These are phyloP conservation scores for Prolemur simus DNA, from an alignment of 2,113 vertebrate species.

Conservation along the genomic window DNA sequence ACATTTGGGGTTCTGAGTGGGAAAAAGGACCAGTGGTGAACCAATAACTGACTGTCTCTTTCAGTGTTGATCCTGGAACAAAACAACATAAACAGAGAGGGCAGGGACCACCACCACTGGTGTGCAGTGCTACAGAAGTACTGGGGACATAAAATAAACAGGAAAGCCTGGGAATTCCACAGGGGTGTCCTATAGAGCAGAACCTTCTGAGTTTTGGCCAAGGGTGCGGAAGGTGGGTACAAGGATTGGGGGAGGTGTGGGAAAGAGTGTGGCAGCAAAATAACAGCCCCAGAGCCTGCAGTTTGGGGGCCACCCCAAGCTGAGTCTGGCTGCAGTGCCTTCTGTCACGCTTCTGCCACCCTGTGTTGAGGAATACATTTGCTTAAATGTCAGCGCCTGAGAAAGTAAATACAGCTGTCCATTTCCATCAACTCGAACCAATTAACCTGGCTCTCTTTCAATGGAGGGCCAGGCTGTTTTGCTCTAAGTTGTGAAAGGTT, in stretches of 20 bases:
- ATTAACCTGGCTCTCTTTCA: not conserved
- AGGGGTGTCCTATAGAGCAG: not conserved
- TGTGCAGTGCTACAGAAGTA: not conserved
- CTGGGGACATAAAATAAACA: not conserved
- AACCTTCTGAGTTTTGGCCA: slow-evolving; percentile 82
- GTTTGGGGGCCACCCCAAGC: not conserved
- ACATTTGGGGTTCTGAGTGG: not conserved
- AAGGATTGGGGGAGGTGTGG: slow-evolving; percentile 73
- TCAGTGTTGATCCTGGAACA: not conserved
- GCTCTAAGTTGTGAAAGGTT: slow-evolving; percentile 6
- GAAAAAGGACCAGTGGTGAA: not conserved
- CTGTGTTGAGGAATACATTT: not conserved
- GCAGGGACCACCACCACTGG: no score
- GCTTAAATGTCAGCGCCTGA: slow-evolving; percentile 26
- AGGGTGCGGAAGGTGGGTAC: slow-evolving; percentile 85
- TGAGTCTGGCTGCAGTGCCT: not conserved
- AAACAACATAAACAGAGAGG: not conserved
- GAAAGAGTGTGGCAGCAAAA: not conserved
- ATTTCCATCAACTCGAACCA: not conserved
- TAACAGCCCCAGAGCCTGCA: not conserved
- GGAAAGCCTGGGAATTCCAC: not conserved
- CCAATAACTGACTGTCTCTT: not conserved
- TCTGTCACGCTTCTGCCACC: not conserved
- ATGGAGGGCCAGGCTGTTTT: not conserved
- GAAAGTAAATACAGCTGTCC: slow-evolving; percentile 61